Percentiles rank a stretch among this genome's conserved stretches.
Conservation (phyloP, 2,113 vertebrate species). For the Nannospalax galili region DNA sequence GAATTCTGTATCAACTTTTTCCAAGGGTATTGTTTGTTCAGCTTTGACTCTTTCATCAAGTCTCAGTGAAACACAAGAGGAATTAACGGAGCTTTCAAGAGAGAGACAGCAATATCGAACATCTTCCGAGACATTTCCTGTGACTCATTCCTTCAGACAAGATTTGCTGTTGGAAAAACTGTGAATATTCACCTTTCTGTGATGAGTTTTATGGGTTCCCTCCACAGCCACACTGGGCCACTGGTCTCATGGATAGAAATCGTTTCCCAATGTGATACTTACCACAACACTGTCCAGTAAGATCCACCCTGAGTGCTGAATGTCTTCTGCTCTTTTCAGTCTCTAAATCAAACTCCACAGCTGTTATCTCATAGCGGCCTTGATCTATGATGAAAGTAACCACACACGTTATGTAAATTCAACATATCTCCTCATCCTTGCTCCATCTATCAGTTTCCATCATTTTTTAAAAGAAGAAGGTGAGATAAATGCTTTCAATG, state of each 20-base stretch:
- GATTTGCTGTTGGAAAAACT: background rate
- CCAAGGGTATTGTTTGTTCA: background rate
- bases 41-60: background rate
- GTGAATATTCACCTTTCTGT: background rate
- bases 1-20: background rate
- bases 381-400: constrained; percentile 15
- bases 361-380: background rate
- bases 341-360: constrained; percentile 3
- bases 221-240: background rate
- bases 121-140: background rate
- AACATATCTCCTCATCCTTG: background rate
- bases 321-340: background rate
- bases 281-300: background rate
- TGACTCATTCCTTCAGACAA: background rate
- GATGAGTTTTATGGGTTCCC: background rate
- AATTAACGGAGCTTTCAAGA: background rate
- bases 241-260: background rate
- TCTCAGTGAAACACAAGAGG: background rate
- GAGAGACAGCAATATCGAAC: background rate
- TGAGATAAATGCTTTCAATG: background rate
- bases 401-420: constrained; percentile 25
- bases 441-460: background rate
- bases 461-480: background rate
- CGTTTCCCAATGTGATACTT: background rate
- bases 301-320: background rate